Percentiles rank a stretch among this genome's conserved stretches.
Evolutionary conservation across 1,140 invertebrate genomes (phyloP).

Genomic region (Calephelis virginiensis): DNA sequence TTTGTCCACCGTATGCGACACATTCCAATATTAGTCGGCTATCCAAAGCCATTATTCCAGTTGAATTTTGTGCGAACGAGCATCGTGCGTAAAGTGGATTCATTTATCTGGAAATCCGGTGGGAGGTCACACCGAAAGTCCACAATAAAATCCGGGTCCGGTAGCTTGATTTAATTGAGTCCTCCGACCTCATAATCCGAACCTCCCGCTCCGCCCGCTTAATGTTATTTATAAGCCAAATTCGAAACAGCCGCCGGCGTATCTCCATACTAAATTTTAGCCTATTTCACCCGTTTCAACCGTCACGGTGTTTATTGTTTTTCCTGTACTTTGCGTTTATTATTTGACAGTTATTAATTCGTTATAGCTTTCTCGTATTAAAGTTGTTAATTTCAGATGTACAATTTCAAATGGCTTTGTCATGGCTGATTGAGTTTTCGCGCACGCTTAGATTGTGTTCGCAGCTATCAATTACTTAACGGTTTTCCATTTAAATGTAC

Average conservation of each 20-base stretch:
- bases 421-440: conserved; percentile 54
- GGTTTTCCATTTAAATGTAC: conserved; percentile 57
- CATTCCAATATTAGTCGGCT: conserved; percentile 16
- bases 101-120: conserved; percentile 64
- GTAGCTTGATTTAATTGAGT: conserved; percentile 73
- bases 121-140: conserved; percentile 64
- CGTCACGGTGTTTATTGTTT: conserved; percentile 46
- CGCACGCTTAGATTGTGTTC: conserved; percentile 39
- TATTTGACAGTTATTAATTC: conserved; percentile 52
- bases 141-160: conserved; percentile 66
- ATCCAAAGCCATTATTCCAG: conserved; percentile 35
- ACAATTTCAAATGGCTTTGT: conserved; percentile 64
- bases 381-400: conserved; percentile 70
- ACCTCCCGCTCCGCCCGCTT: conserved; percentile 52
- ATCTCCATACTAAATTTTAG: conserved; percentile 46
- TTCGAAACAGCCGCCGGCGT: conserved; percentile 44
- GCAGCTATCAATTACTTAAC: conserved; percentile 10
- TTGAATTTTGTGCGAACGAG: conserved; percentile 41
- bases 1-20: conserved; percentile 9
- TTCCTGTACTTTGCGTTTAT: conserved; percentile 31
- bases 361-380: conserved; percentile 49
- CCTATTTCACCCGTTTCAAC: conserved; percentile 40
- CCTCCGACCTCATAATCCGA: conserved; percentile 72
- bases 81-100: conserved; percentile 47
- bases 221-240: conserved; percentile 70